These are phyloP conservation scores for Nannoperca australis DNA, from an alignment of 2,797 vertebrate species.

Conservation along the genomic window DNA sequence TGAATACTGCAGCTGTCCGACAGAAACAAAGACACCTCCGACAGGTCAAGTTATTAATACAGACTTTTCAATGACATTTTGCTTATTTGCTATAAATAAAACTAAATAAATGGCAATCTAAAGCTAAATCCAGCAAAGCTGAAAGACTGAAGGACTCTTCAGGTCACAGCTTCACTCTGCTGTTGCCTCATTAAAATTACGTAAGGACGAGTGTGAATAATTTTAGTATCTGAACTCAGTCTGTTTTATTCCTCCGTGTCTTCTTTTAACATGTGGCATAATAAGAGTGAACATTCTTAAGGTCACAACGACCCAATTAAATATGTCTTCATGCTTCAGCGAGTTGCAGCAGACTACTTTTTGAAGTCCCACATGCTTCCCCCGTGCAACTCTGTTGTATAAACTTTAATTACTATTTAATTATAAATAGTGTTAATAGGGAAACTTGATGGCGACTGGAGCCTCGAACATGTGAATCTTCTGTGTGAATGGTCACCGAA, in stretches of 20 bases:
- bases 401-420: slow-evolving; percentile 41
- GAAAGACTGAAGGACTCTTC: slow-evolving; percentile 6
- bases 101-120: neutral
- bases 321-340: slow-evolving; percentile 47
- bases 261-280: slow-evolving; percentile 44
- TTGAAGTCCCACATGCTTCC: slow-evolving; percentile 36
- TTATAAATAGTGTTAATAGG: slow-evolving; percentile 27
- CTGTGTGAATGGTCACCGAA: neutral
- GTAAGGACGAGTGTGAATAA: slow-evolving; percentile 40
- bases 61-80: neutral
- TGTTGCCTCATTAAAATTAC: slow-evolving; percentile 39
- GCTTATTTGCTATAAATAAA: neutral
- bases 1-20: neutral
- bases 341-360: slow-evolving; percentile 41
- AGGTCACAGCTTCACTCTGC: slow-evolving; percentile 16
- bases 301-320: slow-evolving; percentile 57
- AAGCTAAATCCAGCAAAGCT: slow-evolving; percentile 4
- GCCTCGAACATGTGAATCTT: neutral
- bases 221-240: slow-evolving; percentile 46
- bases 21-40: neutral
- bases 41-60: neutral
- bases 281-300: slow-evolving; percentile 57
- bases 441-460: neutral
- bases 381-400: slow-evolving; percentile 24
- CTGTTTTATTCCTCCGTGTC: slow-evolving; percentile 44